Evolutionary conservation across 2,888 invertebrate species (phyloP).

Genomic region (Temnothorax rugatulus): DNA sequence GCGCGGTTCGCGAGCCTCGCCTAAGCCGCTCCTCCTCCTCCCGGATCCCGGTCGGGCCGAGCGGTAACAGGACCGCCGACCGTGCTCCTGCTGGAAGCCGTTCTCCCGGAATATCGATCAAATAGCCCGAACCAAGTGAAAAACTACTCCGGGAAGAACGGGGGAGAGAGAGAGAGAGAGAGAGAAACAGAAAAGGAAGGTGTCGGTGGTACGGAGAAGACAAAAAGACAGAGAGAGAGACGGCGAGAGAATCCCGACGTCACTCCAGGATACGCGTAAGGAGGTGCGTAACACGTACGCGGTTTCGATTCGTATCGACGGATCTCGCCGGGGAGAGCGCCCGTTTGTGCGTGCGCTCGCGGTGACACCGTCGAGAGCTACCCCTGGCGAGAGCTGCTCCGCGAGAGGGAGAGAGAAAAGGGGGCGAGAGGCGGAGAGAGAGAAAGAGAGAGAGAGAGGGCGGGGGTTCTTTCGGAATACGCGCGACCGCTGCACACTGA

Average conservation of each 20-base stretch:
- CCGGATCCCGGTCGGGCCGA: conserved; percentile 60
- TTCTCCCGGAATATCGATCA: conserved; percentile 79
- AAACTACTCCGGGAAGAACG: conserved; percentile 24
- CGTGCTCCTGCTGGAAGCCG: conserved; percentile 63
- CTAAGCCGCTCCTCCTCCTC: conserved; percentile 40
- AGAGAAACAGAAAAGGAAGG: background rate
- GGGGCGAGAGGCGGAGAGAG: background rate
- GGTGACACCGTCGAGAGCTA: conserved; percentile 77
- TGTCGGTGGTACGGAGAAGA: background rate
- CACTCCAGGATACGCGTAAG: conserved; percentile 48
- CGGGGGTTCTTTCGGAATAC: conserved; percentile 46
- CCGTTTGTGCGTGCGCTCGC: conserved; percentile 78
- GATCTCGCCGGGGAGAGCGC: conserved; percentile 52
- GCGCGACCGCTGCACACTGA: conserved; percentile 31
- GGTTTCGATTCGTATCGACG: conserved; percentile 41
- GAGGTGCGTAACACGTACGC: conserved; percentile 43
- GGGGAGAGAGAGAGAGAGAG: conserved; percentile 5
- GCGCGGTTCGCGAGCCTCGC: conserved; percentile 34
- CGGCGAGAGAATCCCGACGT: conserved; percentile 39
- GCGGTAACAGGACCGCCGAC: conserved; percentile 59
- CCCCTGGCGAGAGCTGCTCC: conserved; percentile 75
- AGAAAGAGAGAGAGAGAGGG: conserved; percentile 14
- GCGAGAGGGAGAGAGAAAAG: conserved; percentile 1
- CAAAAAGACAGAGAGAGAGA: background rate
- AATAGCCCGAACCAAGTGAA: conserved; percentile 70